Evolutionary conservation across 2,113 vertebrate species (phyloP), one percentile per base, ranked within the genome.

Genomic region (Phrynocephalus versicolor): DNA sequence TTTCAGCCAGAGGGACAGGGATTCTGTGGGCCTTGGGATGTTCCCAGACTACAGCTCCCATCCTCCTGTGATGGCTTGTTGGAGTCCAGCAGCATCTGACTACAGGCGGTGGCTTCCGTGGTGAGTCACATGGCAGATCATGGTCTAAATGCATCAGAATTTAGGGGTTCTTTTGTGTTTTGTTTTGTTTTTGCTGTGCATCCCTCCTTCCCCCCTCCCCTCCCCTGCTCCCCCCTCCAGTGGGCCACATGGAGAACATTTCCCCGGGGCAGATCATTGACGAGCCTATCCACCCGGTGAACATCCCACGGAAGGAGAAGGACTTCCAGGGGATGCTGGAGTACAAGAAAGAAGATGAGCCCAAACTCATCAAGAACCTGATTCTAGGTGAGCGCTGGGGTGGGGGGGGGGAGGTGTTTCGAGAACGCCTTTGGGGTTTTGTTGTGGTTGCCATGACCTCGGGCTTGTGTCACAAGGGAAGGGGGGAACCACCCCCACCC

Each of bases 321-420:
- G 98, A 99, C 90, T 99, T 99, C 97, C 99, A 99, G 87, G 99
- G 99, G 83, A 99, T 99, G 99, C 89, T 99, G 92, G 98, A 99
- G 81, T 99, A 98, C 92, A 99, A 99, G 96, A 98, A 97, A 94
- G 98, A 99, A 74, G 98, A 99, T 89, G 99, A 99, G 88, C 97
- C 97, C 71, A 99, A 98, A 84, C 97, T 99, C 82, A 96, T 99
- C 79, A 99, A 99, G 95, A 99, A 99, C 91, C 97, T 99, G 82
- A 99, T 99, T 92, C 96, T 99, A 79, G 99, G 99, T 97, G 10
- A 51, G 45, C 45, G 45, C 45, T 5, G 5, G 45, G 45, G 45
- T 6, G 45, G 45, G 5, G 45, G 45, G 45, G 45, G 45, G 45
- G n/a, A n/a, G n/a, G n/a, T n/a, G n/a, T n/a, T n/a, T n/a, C n/a